A percentile compares a stretch with the other conserved stretches of the same genome.
phyloP scores from a whole-genome alignment of 1,140 invertebrate species.

The Procambarus clarkii region DNA sequence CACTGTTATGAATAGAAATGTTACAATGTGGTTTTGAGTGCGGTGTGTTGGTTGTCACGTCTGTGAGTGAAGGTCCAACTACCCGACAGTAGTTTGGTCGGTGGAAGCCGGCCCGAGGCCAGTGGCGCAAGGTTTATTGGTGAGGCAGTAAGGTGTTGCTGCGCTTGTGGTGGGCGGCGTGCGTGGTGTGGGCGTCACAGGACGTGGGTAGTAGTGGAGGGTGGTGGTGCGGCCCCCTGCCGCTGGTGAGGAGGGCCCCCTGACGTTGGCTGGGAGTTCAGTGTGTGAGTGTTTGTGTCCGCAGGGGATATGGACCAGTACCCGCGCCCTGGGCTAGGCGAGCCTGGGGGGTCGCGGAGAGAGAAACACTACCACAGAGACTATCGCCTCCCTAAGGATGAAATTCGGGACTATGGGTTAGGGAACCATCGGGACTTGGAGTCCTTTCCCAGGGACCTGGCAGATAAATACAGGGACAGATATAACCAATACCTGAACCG shows the following conservation, averaged over 20 bases:
- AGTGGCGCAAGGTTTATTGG: not conserved
- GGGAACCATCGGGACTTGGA: constrained; percentile 65
- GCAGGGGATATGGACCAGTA: constrained; percentile 67
- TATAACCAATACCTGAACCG: constrained; percentile 71
- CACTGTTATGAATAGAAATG: too few species aligned
- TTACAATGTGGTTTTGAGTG: too few species aligned
- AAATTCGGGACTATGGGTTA: constrained; percentile 71
- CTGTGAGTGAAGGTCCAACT: not conserved
- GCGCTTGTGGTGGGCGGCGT: constrained; percentile 21
- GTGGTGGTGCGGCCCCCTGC: constrained; percentile 3
- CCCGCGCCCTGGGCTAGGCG: constrained; percentile 39
- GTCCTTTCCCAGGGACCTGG: constrained; percentile 64
- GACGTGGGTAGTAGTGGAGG: not conserved
- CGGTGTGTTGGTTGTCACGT: too few species aligned
- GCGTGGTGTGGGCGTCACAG: constrained; percentile 37
- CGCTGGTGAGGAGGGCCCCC: constrained; percentile 14
- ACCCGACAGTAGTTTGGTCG: not conserved
- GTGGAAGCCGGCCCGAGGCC: not conserved
- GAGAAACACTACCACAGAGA: constrained; percentile 72
- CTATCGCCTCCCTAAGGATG: constrained; percentile 72
- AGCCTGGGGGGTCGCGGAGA: constrained; percentile 56
- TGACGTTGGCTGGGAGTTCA: not conserved
- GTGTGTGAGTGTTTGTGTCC: constrained; percentile 42
- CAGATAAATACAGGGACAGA: constrained; percentile 69
- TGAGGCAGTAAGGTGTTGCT: not conserved